Evolutionary conservation across 2,888 invertebrate genomes (phyloP), one percentile per base, ranked within the genome.

Genomic region (Agrochola macilenta): DNA sequence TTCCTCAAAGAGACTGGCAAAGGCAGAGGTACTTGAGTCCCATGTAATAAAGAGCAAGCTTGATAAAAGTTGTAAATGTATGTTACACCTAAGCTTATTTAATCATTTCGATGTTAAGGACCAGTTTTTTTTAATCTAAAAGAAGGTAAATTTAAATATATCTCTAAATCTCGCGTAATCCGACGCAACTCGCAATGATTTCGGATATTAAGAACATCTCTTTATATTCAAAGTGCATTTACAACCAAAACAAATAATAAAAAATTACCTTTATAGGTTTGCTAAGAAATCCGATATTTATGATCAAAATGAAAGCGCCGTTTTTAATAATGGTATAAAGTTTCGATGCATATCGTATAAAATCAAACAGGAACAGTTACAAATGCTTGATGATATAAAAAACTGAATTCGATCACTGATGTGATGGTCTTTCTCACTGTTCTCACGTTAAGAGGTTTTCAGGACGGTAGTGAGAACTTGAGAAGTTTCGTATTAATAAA

Each of bases 211-310:
- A 35, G 35, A 3, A 54, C 12, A 61, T 35, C 14, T 57, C n/a
- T 65, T 78, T 43, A 66, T 69, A 82, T 54, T 76, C 68, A 54
- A 64, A 69, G 14, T 66, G 46, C 26, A 83, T 83, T 83, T 68
- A 60, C 74, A 82, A 78, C 9, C 52, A 80, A 84, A 74, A 76
- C 66, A 70, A 76, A 84, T 74, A 78, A 75, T 35, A 39, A 70
- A 71, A 72, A 69, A 72, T 60, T 75, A 74, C 54, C 39, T 86
- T 68, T 69, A 63, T 63, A 77, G 57, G 49, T 52, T 14, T 52
- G 54, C 39, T 63, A 69, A 81, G 82, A 76, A 84, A 86, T 73
- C 49, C 43, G 77, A 86, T 86, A 87, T 77, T 81, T 77, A 81
- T 71, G 57, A 74, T 75, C 66, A 77, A 79, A 81, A 77, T 84